A percentile compares a stretch with the other conserved stretches of the same genome.
These are phyloP conservation scores for Melanostoma mellinum DNA, from an alignment of 2,888 invertebrate genomes.

Conservation along the genomic window DNA sequence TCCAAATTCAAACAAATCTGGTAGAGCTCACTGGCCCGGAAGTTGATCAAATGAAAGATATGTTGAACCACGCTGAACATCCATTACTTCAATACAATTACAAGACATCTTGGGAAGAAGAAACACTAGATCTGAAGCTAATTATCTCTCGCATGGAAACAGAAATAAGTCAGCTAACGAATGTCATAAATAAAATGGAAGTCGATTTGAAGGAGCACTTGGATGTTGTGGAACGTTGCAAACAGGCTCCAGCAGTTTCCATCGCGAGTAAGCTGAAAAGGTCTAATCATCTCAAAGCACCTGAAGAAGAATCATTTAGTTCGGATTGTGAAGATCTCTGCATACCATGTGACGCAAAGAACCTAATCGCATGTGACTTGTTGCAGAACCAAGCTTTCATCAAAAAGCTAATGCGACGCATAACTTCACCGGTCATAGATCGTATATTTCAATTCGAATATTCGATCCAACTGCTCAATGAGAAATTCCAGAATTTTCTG, in stretches of 20 bases:
- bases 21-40: constrained; percentile 77
- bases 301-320: constrained; percentile 61
- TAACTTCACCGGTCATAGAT: constrained; percentile 77
- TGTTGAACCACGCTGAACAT: constrained; percentile 64
- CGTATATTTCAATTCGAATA: constrained; percentile 75
- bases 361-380: constrained; percentile 78
- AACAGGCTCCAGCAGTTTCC: background rate
- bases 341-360: constrained; percentile 77
- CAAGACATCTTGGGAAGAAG: background rate
- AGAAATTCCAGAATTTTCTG: constrained; percentile 75
- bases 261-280: background rate
- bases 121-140: background rate
- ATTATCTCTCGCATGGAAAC: constrained; percentile 25
- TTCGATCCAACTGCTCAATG: constrained; percentile 75
- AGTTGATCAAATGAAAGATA: constrained; percentile 75
- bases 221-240: constrained; percentile 11
- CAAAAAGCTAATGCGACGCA: constrained; percentile 77
- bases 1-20: constrained; percentile 77
- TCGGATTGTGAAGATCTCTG: constrained; percentile 78
- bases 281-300: background rate
- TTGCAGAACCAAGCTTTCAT: constrained; percentile 77
- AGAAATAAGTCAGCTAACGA: constrained; percentile 74
- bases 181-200: constrained; percentile 75
- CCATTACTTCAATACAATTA: constrained; percentile 27
- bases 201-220: constrained; percentile 73